phyloP scores from a whole-genome alignment of 1,140 invertebrate genomes.

The Cyclargus thomasi region DNA sequence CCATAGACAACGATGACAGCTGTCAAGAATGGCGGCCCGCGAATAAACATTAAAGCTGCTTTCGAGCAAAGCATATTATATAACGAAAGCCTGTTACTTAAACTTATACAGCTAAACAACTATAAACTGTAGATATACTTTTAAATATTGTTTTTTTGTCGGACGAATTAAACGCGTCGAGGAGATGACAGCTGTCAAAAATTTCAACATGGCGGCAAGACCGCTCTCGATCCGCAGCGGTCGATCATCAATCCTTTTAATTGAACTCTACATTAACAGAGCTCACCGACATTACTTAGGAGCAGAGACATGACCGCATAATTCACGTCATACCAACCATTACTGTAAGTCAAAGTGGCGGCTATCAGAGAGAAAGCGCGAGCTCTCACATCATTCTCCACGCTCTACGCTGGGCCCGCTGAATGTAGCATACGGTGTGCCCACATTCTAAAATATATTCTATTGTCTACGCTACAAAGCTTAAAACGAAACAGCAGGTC shows the following conservation, averaged over 20 bases:
- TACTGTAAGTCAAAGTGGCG: constrained; percentile 73
- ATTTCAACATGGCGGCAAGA: not conserved
- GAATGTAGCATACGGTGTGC: constrained; percentile 36
- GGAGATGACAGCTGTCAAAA: not conserved
- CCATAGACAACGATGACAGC: constrained; percentile 24
- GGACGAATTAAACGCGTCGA: not conserved
- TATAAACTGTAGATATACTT: not conserved
- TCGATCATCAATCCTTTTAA: constrained; percentile 42
- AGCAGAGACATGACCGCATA: constrained; percentile 61
- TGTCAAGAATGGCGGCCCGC: not conserved
- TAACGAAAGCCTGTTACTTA: not conserved
- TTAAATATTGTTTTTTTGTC: not conserved
- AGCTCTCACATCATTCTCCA: constrained; percentile 72
- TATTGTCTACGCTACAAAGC: not conserved
- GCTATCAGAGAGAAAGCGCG: constrained; percentile 71
- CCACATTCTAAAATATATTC: not conserved
- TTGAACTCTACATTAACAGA: constrained; percentile 54
- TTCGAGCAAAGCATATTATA: not conserved
- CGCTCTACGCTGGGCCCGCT: constrained; percentile 51
- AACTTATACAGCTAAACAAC: not conserved
- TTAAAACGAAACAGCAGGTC: not conserved
- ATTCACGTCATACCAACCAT: constrained; percentile 65
- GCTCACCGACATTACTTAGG: constrained; percentile 65
- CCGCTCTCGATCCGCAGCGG: constrained; percentile 25
- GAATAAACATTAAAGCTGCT: not conserved